Evolutionary conservation across 1,140 invertebrate genomes (phyloP), one percentile per base, ranked within the genome.

Genomic region (Ceratitis capitata): DNA sequence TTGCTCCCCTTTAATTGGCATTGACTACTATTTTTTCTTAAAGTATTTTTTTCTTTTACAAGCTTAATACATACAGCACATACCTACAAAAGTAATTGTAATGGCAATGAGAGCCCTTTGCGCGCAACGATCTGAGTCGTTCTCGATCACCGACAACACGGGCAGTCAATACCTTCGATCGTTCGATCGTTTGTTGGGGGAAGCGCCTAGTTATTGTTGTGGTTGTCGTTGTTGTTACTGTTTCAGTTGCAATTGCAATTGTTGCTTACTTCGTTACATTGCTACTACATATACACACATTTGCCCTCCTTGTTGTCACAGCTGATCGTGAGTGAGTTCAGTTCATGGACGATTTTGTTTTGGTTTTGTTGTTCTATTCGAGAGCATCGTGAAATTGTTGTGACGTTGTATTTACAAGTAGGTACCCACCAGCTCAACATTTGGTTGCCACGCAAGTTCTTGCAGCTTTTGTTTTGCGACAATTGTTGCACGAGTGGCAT

Each of bases 311-410:
- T 78, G n/a, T 78, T 78, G 39, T 78, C 69, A 78, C 69, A 78
- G 69, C 69, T 78, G 69, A 78, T 78, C 69, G 69, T 78, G 69
- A 78, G 69, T 26, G 69, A 78, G 69, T 78, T 78, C 42, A 42
- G 69, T 78, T 78, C 69, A 78, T 78, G 69, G 69, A 45, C 69
- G 39, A 19, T 26, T 10, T 26, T 42, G 19, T 35, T 78, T 12
- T 7, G 10, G 26, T 39, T 39, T 42, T 74, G 19, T 74, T 74
- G 35, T 42, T 74, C 16, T 23, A 42, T 42, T 42, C 32, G 19
- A 23, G 39, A 16, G 45, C 39, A 78, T 78, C 69, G 39, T 78
- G 39, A 78, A 78, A 78, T 47, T 26, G 69, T 78, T 47, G 69
- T n/a, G 16, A 78, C 69, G 5, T 49, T 14, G 47, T 26, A 45